Conservation (phyloP, 2,888 invertebrate genomes). For the Smittia sp. region DNA sequence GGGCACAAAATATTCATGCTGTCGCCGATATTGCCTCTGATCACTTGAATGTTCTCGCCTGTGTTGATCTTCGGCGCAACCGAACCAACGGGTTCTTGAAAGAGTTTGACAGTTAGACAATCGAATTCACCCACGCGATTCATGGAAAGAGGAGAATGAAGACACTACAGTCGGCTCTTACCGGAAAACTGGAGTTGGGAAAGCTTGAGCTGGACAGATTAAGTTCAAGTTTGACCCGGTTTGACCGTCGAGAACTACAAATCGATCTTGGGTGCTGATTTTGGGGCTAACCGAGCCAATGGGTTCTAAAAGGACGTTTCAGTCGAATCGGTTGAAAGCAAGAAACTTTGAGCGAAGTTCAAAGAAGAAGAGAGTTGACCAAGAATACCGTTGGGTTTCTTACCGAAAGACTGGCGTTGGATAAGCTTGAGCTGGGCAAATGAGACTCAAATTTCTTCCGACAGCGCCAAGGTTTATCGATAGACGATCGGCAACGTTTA, state of each 20-base stretch:
- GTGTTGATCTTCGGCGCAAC: neutral
- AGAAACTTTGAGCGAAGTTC: conserved; percentile 46
- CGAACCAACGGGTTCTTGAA: conserved; percentile 43
- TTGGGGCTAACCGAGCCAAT: neutral
- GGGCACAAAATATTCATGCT: conserved; percentile 65
- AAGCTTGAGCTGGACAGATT: conserved; percentile 72
- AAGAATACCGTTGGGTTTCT: conserved; percentile 43
- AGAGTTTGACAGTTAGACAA: too few species aligned
- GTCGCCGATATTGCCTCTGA: conserved; percentile 55
- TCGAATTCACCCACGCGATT: too few species aligned
- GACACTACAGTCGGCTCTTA: conserved; percentile 48
- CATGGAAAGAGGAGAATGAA: conserved; percentile 43
- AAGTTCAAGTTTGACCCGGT: conserved; percentile 57
- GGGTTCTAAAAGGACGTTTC: conserved; percentile 49
- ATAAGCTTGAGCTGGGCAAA: conserved; percentile 72
- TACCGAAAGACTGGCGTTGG: conserved; percentile 72
- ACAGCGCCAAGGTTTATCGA: conserved; percentile 50
- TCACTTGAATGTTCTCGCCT: conserved; percentile 44
- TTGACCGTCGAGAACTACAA: conserved; percentile 56
- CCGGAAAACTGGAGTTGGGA: conserved; percentile 66
- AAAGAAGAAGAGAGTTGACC: neutral
- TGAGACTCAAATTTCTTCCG: conserved; percentile 56
- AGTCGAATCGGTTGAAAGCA: conserved; percentile 53
- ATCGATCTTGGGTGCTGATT: conserved; percentile 53
- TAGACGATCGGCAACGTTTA: conserved; percentile 59